Evolutionary conservation across 1,140 invertebrate genomes (phyloP), one percentile per base, ranked within the genome.

Genomic region (Magallana gigas): DNA sequence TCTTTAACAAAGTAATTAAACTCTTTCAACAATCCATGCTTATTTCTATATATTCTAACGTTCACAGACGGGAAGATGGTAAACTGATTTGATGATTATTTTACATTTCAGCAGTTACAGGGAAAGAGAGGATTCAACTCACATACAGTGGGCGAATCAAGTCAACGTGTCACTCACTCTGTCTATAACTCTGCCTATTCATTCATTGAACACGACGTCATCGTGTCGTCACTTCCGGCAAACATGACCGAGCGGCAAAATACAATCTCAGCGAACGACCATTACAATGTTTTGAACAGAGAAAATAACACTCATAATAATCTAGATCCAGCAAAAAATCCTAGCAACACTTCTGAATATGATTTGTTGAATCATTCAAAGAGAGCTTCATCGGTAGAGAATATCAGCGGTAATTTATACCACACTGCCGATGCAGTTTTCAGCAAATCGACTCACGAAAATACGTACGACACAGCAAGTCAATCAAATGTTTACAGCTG

Each of bases 141-240:
- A 48, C 36, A 48, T 48, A 48, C 36, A 48, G 36, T 48, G 3
- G 5, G 36, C 36, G 36, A 4, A 4, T 48, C 36, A 2, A 5
- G 36, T 48, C 36, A 48, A 48, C 2, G 5, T 48, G 36, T 48
- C 36, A 48, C 36, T 2, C 5, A 48, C 36, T 48, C 36, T 48
- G 36, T 48, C 36, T 48, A 4, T 48, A 48, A 48, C 12, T 76
- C 68, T 12, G 23, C 8, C 8, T 76, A 76, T 4, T 36, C 68
- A 8, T 12, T 23, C 9, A 23, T 71, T n/a, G 64, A 71, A 8
- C 23, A 23, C 18, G 9, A 71, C 18, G 64, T 71, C 6, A 11
- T 18, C 8, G 64, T 71, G 18, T 71, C 68, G 68, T 36, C 68
- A 76, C 68, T 76, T 76, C 68, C 68, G 68, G 68, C 36, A 11